phyloP scores from a whole-genome alignment of 1,140 invertebrate species.

The Brachionus sp. region DNA sequence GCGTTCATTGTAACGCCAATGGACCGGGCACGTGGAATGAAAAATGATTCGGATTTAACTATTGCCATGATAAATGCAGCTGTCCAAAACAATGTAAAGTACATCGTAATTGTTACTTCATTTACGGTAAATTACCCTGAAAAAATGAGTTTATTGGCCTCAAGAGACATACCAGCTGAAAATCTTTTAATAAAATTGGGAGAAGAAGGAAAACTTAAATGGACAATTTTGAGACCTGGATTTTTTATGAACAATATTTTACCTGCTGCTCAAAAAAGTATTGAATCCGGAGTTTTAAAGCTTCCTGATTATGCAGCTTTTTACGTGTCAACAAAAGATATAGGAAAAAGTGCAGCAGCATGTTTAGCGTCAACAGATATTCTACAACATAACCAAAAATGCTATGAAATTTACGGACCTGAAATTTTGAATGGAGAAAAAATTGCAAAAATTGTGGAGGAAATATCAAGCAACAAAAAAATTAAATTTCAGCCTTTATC shows the following conservation, averaged over 20 bases:
- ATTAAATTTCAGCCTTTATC: not conserved
- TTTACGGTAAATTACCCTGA: not conserved
- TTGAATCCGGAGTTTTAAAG: not conserved
- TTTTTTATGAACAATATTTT: slow-evolving; percentile 23
- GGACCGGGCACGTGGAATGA: not conserved
- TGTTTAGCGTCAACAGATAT: not conserved
- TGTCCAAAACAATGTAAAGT: not conserved
- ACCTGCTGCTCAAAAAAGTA: not conserved
- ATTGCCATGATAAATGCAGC: not conserved
- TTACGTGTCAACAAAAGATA: not conserved
- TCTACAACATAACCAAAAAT: not conserved
- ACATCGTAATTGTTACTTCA: slow-evolving; percentile 22
- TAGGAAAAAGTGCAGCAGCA: not conserved
- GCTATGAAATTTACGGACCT: slow-evolving; percentile 3
- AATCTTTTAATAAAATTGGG: not conserved
- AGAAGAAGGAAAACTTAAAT: not conserved
- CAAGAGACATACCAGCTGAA: not conserved
- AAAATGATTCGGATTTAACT: not conserved
- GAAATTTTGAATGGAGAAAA: not conserved
- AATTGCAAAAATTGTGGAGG: not conserved
- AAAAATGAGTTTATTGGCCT: not conserved
- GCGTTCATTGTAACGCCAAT: not conserved
- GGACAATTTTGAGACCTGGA: slow-evolving; percentile 15
- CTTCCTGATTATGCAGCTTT: not conserved
- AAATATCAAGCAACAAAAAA: not conserved